A percentile compares a stretch with the other conserved stretches of the same genome.
These are phyloP conservation scores for Polia nebulosa DNA, from an alignment of 2,888 invertebrate species.

Conservation along the genomic window DNA sequence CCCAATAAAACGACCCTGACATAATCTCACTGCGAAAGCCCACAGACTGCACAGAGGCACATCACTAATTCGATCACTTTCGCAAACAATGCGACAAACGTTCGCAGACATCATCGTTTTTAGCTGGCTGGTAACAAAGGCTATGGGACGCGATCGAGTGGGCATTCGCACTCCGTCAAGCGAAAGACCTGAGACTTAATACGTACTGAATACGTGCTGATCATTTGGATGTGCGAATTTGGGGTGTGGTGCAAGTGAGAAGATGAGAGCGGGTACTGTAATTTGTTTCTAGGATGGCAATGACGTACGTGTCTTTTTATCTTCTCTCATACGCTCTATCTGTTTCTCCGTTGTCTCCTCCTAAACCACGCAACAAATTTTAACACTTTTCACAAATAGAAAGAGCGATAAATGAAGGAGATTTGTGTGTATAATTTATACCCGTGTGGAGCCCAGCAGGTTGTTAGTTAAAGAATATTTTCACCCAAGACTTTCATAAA, in stretches of 20 bases:
- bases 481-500: no score
- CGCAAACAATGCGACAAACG: constrained; percentile 65
- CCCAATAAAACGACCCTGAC: constrained; percentile 43
- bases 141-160: constrained; percentile 67
- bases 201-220: constrained; percentile 82
- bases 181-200: constrained; percentile 83
- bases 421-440: no score
- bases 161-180: constrained; percentile 83
- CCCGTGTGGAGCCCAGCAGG: no score
- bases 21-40: constrained; percentile 55
- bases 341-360: no score
- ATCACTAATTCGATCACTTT: constrained; percentile 76
- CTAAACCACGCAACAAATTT: no score
- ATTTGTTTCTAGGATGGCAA: no score
- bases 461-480: no score
- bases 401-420: no score
- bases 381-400: no score
- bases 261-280: constrained; percentile 22
- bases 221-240: constrained; percentile 75
- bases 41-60: constrained; percentile 51
- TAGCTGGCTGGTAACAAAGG: constrained; percentile 49
- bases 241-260: constrained; percentile 62
- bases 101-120: constrained; percentile 65
- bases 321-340: no score
- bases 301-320: no score